Evolutionary conservation across 2,888 invertebrate genomes (phyloP), one percentile per base, ranked within the genome.

Genomic region (Tenthredo mesomela): DNA sequence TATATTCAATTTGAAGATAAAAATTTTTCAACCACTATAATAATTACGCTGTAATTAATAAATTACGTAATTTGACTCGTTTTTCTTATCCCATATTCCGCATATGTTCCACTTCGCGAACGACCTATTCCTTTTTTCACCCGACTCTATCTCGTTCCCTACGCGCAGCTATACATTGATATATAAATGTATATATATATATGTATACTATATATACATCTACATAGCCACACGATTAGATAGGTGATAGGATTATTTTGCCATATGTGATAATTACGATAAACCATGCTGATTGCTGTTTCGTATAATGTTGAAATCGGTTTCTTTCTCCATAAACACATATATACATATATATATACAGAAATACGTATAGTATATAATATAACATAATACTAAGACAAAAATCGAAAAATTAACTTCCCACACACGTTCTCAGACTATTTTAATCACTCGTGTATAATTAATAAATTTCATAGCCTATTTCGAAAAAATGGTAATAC

Each of bases 231-330:
- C 47, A 33, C 18, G 77, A 77, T 77, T 54, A 77, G 77, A 77
- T 77, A 77, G 29, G 77, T 9, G 50, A 25, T 18, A 29, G 54
- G 77, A 77, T 77, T 54, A 77, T 50, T 77, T 54, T 21, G 29
- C 77, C 77, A 77, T 25, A 77, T 77, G 77, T 50, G 50, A 77
- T 54, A 77, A 54, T 77, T 50, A 77, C 77, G 77, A 77, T 77
- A 54, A 47, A 77, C 29, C 29, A 33, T 7, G 15, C 3, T 12
- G 61, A 25, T 25, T 6, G 2, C 21, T 25, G 3, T 61, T 25
- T 61, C 25, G 61, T 54, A 54, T 54, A 7, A 54, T 54, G 6
- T 54, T 54, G 54, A 54, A 54, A 54, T 54, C 54, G n/a, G n/a
- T 6, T 54, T 54, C 54, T 54, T 54, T n/a, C n/a, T 54, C 1